phyloP scores from a whole-genome alignment of 2,888 invertebrate genomes.

The Amblyjoppa fuscipennis region DNA sequence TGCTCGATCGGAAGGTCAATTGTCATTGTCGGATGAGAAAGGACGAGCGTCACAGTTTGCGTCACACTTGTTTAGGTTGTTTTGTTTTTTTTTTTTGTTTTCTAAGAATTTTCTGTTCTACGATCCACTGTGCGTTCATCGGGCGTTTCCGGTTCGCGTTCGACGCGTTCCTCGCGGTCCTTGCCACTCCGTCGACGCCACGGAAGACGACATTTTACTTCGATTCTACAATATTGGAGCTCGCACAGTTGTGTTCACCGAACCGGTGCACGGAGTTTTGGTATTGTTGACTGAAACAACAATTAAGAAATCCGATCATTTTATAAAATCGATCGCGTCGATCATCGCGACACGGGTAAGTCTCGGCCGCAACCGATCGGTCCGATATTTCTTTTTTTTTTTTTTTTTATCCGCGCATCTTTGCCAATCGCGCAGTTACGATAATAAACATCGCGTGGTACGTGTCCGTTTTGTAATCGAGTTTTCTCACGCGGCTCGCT shows the following conservation, averaged over 20 bases:
- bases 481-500: constrained; percentile 28
- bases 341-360: constrained; percentile 28
- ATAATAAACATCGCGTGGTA: constrained; percentile 30
- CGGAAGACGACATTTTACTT: constrained; percentile 60
- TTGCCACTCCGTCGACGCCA: constrained; percentile 48
- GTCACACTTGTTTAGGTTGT: neutral
- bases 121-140: neutral
- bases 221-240: constrained; percentile 18
- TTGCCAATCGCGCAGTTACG: neutral
- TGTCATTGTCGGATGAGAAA: neutral
- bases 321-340: constrained; percentile 1
- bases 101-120: neutral
- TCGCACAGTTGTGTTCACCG: neutral
- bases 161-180: constrained; percentile 28
- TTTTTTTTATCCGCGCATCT: neutral
- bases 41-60: neutral
- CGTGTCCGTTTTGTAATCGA: constrained; percentile 27
- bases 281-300: neutral
- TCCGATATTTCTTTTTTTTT: neutral
- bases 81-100: too few species aligned
- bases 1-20: neutral
- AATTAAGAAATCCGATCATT: neutral
- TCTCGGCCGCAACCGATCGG: neutral
- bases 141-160: constrained; percentile 46
- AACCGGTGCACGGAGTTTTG: constrained; percentile 23